These are phyloP conservation scores for Saguinus imperator DNA, from an alignment of 2,113 vertebrate genomes.

Conservation along the genomic window DNA sequence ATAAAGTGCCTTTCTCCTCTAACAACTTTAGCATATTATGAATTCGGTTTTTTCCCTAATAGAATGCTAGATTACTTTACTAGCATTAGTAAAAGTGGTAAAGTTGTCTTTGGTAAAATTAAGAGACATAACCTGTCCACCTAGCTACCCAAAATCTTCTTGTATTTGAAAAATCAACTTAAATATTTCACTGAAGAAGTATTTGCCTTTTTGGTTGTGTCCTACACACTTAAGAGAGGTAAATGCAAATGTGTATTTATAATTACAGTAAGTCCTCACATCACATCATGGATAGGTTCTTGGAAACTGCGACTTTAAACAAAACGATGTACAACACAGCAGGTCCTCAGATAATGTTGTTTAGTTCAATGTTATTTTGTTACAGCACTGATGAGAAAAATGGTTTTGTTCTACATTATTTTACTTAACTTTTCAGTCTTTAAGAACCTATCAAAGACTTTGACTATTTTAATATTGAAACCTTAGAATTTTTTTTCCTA, in stretches of 20 bases:
- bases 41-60: not conserved
- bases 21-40: not conserved
- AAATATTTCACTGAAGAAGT: not conserved
- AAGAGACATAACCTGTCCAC: not conserved
- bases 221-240: not conserved
- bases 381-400: not conserved
- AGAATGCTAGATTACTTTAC: not conserved
- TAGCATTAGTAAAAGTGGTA: not conserved
- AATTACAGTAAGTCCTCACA: not conserved
- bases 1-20: not conserved
- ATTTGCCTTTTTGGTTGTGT: not conserved
- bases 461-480: not conserved
- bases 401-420: not conserved
- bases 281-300: not conserved
- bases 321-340: not conserved
- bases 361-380: not conserved
- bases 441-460: not conserved
- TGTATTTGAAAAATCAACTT: not conserved
- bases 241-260: not conserved
- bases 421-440: not conserved
- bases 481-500: not conserved
- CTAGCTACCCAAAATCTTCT: not conserved
- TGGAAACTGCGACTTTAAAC: not conserved
- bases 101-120: slow-evolving; percentile 11
- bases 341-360: not conserved